Conservation (phyloP, 2,888 invertebrate species). For the Tipula vernalis region DNA sequence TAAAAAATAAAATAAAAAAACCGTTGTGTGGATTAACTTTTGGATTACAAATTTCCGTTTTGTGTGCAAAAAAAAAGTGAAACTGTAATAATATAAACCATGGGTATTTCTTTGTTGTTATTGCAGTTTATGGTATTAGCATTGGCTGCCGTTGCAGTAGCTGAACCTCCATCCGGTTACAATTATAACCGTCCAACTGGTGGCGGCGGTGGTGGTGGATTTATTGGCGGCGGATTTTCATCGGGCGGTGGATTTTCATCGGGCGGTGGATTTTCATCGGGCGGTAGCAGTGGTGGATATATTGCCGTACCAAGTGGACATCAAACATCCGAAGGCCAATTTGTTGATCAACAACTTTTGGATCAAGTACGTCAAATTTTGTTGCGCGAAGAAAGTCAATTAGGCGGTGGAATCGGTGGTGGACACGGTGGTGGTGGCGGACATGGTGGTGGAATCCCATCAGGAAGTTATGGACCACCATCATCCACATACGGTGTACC, state of each 20-base stretch:
- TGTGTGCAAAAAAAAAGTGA: conserved; percentile 5
- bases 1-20: conserved; percentile 12
- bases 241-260: too few relatives aligned
- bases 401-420: conserved; percentile 37
- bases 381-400: conserved; percentile 62
- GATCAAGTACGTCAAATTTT: conserved; percentile 78
- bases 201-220: conserved; percentile 37
- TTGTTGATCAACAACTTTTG: conserved; percentile 65
- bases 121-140: conserved; percentile 73
- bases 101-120: conserved; percentile 21
- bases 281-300: conserved; percentile 56
- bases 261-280: conserved; percentile 34
- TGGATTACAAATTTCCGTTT: conserved; percentile 7
- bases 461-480: conserved; percentile 54
- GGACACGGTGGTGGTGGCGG: conserved; percentile 39
- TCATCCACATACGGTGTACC: conserved; percentile 54
- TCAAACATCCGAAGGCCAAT: conserved; percentile 71
- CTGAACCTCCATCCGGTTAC: conserved; percentile 66
- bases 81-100: neutral
- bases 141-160: conserved; percentile 59
- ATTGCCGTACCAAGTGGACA: conserved; percentile 63
- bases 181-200: conserved; percentile 59
- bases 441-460: conserved; percentile 39
- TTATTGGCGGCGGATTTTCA: conserved; percentile 31
- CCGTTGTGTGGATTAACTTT: neutral